Percentiles rank a stretch among this genome's conserved stretches.
phyloP scores from a whole-genome alignment of 64 coral and sea anemone genomes.

The Pachyseris speciosa region DNA sequence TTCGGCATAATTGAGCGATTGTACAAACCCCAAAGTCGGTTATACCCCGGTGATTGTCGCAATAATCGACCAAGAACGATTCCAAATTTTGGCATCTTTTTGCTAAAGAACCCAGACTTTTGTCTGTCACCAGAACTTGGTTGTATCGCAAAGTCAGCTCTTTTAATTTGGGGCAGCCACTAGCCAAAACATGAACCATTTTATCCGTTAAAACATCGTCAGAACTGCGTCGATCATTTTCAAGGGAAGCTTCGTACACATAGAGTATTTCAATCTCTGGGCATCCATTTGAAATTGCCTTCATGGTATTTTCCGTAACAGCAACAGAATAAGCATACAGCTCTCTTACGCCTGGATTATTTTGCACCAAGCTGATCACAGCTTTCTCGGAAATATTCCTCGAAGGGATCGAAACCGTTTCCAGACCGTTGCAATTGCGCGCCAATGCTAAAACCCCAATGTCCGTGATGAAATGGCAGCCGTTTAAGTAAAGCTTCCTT shows the following conservation, averaged over 20 bases:
- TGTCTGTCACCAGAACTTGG: slow-evolving; percentile 84
- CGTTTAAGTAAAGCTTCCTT: slow-evolving; percentile 73
- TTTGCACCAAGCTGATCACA: slow-evolving; percentile 79
- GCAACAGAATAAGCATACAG: slow-evolving; percentile 86
- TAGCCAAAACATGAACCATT: slow-evolving; percentile 82
- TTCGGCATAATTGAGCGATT: slow-evolving; percentile 77
- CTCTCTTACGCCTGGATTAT: slow-evolving; percentile 69
- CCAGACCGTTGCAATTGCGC: slow-evolving; percentile 77
- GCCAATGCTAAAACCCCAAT: slow-evolving; percentile 78
- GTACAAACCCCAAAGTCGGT: slow-evolving; percentile 89
- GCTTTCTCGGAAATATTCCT: slow-evolving; percentile 87
- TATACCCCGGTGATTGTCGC: slow-evolving; percentile 79
- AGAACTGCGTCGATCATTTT: slow-evolving; percentile 78
- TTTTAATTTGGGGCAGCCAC: slow-evolving; percentile 71
- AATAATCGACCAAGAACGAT: slow-evolving; percentile 90
- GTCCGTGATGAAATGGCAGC: slow-evolving; percentile 85
- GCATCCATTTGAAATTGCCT: slow-evolving; percentile 59
- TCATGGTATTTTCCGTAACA: slow-evolving; percentile 76
- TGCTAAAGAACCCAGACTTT: slow-evolving; percentile 68
- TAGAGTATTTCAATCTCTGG: slow-evolving; percentile 76
- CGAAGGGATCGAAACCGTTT: slow-evolving; percentile 75
- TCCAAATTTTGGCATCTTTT: slow-evolving; percentile 77
- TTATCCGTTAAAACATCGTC: slow-evolving; percentile 75
- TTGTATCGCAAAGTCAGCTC: slow-evolving; percentile 88
- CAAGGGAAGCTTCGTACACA: slow-evolving; percentile 89